phyloP scores from a whole-genome alignment of 2,797 vertebrate genomes.

The Anguilla marmorata region DNA sequence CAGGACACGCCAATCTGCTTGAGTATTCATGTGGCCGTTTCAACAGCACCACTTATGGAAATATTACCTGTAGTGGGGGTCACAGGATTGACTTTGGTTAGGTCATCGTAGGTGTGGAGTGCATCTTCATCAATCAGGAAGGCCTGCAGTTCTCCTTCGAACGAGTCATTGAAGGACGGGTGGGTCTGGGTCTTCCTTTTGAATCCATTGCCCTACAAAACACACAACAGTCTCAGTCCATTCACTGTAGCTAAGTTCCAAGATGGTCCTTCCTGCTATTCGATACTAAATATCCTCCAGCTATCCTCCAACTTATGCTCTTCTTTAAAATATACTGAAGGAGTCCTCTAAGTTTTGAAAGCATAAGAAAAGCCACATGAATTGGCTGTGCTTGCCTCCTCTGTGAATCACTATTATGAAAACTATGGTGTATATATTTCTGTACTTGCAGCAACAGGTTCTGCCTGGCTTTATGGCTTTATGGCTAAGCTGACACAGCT shows the following conservation, averaged over 20 bases:
- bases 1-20: too few relatives aligned
- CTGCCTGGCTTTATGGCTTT: not conserved
- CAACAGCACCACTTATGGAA: not conserved
- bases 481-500: not conserved
- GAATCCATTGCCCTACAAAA: constrained; percentile 69
- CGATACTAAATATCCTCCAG: not conserved
- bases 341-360: not conserved
- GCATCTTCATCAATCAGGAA: constrained; percentile 82
- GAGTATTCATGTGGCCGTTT: not conserved
- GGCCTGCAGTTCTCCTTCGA: constrained; percentile 77
- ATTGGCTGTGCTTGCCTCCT: not conserved
- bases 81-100: constrained; percentile 95
- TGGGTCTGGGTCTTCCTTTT: constrained; percentile 45
- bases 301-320: not conserved
- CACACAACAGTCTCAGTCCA: not conserved
- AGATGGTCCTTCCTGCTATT: not conserved
- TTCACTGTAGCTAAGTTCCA: not conserved
- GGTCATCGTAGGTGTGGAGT: constrained; percentile 86
- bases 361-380: not conserved
- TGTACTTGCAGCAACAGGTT: constrained; percentile 4
- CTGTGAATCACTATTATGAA: not conserved
- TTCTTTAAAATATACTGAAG: not conserved
- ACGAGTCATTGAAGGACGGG: constrained; percentile 61
- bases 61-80: constrained; percentile 84
- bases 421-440: not conserved